A percentile compares a stretch with the other conserved stretches of the same genome.
Evolutionary conservation across 2,113 vertebrate genomes (phyloP).

Genomic region (Anarrhichthys ocellatus): DNA sequence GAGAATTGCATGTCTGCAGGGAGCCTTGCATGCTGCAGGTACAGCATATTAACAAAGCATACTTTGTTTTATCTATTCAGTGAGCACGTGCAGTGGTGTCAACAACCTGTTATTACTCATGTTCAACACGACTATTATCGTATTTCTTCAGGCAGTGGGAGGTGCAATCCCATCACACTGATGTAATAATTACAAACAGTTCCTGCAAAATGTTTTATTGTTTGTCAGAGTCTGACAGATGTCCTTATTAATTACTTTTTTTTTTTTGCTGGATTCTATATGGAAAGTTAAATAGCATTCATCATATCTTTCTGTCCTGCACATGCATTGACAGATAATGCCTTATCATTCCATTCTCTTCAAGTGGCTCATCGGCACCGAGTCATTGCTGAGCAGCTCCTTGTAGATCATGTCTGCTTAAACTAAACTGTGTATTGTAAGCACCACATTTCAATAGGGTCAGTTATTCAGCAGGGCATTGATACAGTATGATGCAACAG

Average conservation of each 20-base stretch:
- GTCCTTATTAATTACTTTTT: not conserved
- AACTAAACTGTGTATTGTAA: not conserved
- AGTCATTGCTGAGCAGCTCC: not conserved
- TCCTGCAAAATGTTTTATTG: slow-evolving; percentile 1
- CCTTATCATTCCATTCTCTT: not conserved
- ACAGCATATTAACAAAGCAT: not conserved
- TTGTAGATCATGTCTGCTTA: not conserved
- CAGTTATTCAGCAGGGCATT: slow-evolving; percentile 13
- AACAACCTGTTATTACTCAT: slow-evolving; percentile 28
- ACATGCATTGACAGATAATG: not conserved
- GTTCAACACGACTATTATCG: slow-evolving; percentile 13
- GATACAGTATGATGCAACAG: slow-evolving; percentile 38
- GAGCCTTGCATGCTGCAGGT: not conserved
- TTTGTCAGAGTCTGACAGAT: slow-evolving; percentile 10
- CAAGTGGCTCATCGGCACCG: not conserved
- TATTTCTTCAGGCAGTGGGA: slow-evolving; percentile 36
- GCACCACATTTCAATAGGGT: not conserved
- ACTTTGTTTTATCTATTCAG: not conserved
- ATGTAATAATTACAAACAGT: slow-evolving; percentile 34
- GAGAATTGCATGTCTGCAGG: not conserved
- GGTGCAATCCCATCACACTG: slow-evolving; percentile 20
- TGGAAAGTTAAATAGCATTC: not conserved
- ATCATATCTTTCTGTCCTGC: not conserved
- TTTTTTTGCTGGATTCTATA: not conserved
- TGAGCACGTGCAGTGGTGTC: not conserved